Base-by-base conservation (phyloP, 1,140 invertebrate species). In the Battus philenor region DNA sequence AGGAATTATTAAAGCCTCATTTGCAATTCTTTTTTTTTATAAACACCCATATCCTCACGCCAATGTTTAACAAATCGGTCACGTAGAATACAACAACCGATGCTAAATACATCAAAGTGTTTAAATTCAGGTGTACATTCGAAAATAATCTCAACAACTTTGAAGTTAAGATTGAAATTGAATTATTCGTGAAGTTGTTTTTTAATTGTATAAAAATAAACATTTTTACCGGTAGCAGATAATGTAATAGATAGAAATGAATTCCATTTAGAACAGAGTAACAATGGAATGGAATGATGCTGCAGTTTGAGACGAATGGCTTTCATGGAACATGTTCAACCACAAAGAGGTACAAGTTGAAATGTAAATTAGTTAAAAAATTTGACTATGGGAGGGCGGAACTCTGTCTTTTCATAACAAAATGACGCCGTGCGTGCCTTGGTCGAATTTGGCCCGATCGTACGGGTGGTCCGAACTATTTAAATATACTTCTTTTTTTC, bases 341-440 rank as follows among this genome's bases (percentile, higher is more conserved):
- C 12, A 50, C 39, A 49, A 48, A 32, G 44, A 27, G 56, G 62
- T 58, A 68, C 70, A 65, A 58, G 65, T 55, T 17, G 39, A 67
- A 52, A 80, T 80, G 74, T 80, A 78, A 80, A 80, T 78, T 73
- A 77, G 56, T 51, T 68, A 64, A 77, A 68, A 77, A 76, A 58
- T n/a, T n/a, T 72, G 68, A 78, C 74, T 75, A 70, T 47, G 63
- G 71, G 69, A 61, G 62, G 71, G 71, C 67, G 68, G 71, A 50
- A 52, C 59, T 30, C 52, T 64, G 59, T 69, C 60, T 74, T 68
- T 68, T 73, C 68, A 76, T 75, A 68, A 55, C 63, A 79, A 77
- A 75, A 76, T 82, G 59, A 50, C 58, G 53, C 41, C 59, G 63
- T 71, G 65, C 73, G 75, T 70, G 73, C 54, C 52, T 31, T 43